Conservation (phyloP, 2,797 vertebrate genomes). For the Malurus splendens region DNA sequence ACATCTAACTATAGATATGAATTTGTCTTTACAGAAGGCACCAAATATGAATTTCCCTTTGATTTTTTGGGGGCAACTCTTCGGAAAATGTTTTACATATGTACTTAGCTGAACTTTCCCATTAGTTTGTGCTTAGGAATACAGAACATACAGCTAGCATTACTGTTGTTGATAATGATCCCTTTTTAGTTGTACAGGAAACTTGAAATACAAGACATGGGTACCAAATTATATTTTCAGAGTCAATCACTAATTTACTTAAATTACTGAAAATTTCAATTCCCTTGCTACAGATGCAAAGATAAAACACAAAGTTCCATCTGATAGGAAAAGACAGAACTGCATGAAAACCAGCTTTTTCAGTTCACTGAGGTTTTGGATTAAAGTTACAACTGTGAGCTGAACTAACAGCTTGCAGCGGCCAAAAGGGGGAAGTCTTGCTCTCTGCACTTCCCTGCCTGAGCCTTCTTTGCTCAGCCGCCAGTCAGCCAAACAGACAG, state of each 20-base stretch:
- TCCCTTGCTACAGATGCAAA: neutral
- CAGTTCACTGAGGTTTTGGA: neutral
- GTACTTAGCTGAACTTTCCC: neutral
- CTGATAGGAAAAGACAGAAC: neutral
- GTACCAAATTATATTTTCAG: neutral
- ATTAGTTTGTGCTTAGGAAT: neutral
- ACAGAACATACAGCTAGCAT: neutral
- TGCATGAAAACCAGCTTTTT: neutral
- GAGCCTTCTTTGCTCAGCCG: neutral
- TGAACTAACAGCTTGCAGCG: neutral
- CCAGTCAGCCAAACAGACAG: neutral
- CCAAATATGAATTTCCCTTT: neutral
- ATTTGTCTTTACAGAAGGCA: neutral
- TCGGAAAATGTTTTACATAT: neutral
- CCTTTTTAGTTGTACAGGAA: neutral
- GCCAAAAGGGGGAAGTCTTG: constrained; percentile 51
- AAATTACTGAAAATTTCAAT: neutral
- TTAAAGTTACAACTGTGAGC: neutral
- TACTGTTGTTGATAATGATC: neutral
- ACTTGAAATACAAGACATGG: neutral
- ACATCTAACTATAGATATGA: neutral
- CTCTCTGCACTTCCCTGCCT: neutral
- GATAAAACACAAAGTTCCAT: neutral
- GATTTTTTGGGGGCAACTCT: neutral
- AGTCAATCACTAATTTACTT: neutral